Base-by-base conservation (phyloP, 2,113 vertebrate genomes). In the Casuarius casuarius region DNA sequence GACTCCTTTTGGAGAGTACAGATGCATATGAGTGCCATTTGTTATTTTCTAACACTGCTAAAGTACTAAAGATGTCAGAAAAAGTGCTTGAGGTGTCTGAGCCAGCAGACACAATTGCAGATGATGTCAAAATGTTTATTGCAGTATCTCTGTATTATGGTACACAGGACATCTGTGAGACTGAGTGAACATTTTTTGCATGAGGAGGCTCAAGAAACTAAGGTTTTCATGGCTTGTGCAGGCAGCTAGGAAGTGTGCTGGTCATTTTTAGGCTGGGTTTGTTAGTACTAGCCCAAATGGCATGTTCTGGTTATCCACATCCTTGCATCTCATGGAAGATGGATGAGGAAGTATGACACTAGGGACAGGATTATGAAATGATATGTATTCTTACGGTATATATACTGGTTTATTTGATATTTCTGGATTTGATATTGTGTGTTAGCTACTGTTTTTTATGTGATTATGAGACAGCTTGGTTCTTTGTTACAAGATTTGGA, bases 81-180 rank as follows among this genome's bases (percentile, higher is more conserved):
- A 38, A 87, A 61, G n/a, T 76, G 26, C 33, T 93, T 86, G 42
- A 87, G 65, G 13, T 67, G 5, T 90, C 51, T 81, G 51, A 94
- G 83, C 65, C 65, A 52, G 76, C 75, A 92, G 72, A 87, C 42
- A 35, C 35, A 56, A 78, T 44, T 92, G 77, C 68, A 90, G 70
- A 59, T 94, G 56, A 86, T 93, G 44, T 84, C 42, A 89, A 88
- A 94, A 92, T 94, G 61, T 89, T 96, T 90, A 67, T 74, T 56
- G 54, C 71, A 58, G 33, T 1, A 0, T 84, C 35, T 92, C 83
- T 31, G 2, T 63, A 25, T 56, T 87, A 49, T 4, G 3, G 54
- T 35, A 8, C 56, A 52, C 6, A 2, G 78, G 84, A 66, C 56
- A 87, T 74, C 71, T 94, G 91, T 40, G 58, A 52, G 48, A 76